Base-by-base conservation (phyloP, 2,888 invertebrate species). In the Eristalis intricaria region DNA sequence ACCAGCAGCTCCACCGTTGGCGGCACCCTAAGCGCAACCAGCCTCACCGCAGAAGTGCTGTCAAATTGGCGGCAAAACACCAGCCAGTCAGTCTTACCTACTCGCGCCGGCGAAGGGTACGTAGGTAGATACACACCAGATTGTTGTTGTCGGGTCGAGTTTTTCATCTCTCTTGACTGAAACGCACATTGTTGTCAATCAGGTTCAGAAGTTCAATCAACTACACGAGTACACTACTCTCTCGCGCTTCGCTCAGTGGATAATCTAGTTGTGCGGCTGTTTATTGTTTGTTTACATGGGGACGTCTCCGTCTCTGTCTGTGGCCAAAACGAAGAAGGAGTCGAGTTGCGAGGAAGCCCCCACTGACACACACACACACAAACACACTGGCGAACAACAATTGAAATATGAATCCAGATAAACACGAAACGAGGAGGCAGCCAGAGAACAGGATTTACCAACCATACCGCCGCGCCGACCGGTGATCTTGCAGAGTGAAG, bases 121-220 rank as follows among this genome's bases (percentile, higher is more conserved):
- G 38, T 60, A 50, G 50, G 71, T 64, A 80, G 70, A 75, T 58
- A 79, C 38, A 69, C 63, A 69, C 61, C 58, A 79, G 65, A 75
- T 79, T 87, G 87, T 79, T 87, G 87, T 79, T 87, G 87, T 87
- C 75, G 71, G 84, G 87, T 87, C 84, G 76, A 64, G 79, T 84
- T 84, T 87, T 84, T 80, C 79, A 84, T 84, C 86, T 84, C 76
- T 65, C 56, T 32, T 63, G 68, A 73, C 73, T 70, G 19, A 77
- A 76, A 87, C 87, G 87, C 87, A 87, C 87, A 80, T 87, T 87
- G 87, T 87, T 87, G 87, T 87, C 87, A 84, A 87, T 87, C 87
- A 87, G 87, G 87, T 87, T 87, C 87, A 87, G 76, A 87, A 87
- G 87, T 87, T 87, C 87, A 87, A 83, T 87, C 87, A 87, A 87